Conservation (phyloP, 37 sponge, comb jelly and placozoan species). For the Crambe crambe region DNA sequence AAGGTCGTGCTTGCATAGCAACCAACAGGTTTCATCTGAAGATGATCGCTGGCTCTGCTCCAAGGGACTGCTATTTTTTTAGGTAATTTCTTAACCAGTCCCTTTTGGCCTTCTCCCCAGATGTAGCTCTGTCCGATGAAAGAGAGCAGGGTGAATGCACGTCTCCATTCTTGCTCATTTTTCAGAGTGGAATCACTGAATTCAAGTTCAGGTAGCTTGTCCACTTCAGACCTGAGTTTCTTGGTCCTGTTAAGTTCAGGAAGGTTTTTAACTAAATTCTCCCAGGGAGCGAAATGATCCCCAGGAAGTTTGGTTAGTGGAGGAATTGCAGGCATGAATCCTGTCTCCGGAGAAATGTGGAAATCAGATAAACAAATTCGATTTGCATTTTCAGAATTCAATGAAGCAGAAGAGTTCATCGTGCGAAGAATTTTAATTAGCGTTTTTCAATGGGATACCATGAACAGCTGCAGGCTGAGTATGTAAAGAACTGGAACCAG, state of each 20-base stretch:
- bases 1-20: conserved; percentile 50
- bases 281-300: conserved; percentile 57
- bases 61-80: conserved; percentile 60
- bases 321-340: conserved; percentile 54
- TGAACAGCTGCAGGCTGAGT: no score
- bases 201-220: conserved; percentile 25
- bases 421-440: no score
- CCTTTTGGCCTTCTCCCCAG: conserved; percentile 66
- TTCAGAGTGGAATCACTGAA: conserved; percentile 23
- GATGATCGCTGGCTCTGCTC: conserved; percentile 19
- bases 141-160: conserved; percentile 47
- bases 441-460: no score
- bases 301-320: conserved; percentile 44
- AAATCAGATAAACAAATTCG: background rate
- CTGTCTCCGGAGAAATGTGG: conserved; percentile 49
- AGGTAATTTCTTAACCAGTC: conserved; percentile 29
- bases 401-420: no score
- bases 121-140: conserved; percentile 57
- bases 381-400: background rate
- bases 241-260: conserved; percentile 30
- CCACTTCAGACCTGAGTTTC: conserved; percentile 15
- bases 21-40: conserved; percentile 52
- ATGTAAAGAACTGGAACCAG: no score
- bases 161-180: conserved; percentile 49
- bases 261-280: conserved; percentile 33